Evolutionary conservation across 1,140 invertebrate species (phyloP).

Genomic region (Monomorium pharaonis): DNA sequence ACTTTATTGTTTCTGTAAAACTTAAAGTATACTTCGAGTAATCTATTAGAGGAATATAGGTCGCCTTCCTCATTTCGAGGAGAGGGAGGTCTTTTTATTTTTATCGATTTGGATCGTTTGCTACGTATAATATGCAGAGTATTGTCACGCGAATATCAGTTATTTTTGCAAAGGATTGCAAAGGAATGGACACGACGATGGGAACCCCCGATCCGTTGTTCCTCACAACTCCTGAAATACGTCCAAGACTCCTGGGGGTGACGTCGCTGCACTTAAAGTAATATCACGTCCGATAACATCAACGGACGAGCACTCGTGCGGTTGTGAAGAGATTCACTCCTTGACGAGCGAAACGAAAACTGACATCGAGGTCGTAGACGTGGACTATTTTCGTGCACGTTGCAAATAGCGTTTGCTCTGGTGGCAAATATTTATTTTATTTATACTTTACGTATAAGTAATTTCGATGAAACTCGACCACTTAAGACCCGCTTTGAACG

Average conservation of each 20-base stretch:
- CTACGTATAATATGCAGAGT: too few species aligned
- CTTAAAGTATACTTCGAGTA: neutral
- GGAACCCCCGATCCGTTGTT: neutral
- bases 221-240: neutral
- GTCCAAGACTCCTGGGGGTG: neutral
- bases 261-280: constrained; percentile 42
- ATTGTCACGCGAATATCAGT: neutral
- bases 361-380: constrained; percentile 17
- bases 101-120: neutral
- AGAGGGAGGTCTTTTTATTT: neutral
- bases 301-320: neutral
- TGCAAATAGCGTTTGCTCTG: neutral
- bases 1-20: neutral
- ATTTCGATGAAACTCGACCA: neutral
- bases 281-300: constrained; percentile 30
- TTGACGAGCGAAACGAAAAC: constrained; percentile 30
- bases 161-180: neutral
- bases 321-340: neutral
- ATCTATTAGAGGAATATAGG: neutral
- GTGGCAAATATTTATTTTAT: neutral
- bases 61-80: neutral
- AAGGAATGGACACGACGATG: neutral
- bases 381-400: constrained; percentile 16
- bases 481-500: neutral
- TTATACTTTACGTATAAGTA: neutral